phyloP scores from a whole-genome alignment of 92 coral and sea anemone species.

The Palythoa grandiflora region DNA sequence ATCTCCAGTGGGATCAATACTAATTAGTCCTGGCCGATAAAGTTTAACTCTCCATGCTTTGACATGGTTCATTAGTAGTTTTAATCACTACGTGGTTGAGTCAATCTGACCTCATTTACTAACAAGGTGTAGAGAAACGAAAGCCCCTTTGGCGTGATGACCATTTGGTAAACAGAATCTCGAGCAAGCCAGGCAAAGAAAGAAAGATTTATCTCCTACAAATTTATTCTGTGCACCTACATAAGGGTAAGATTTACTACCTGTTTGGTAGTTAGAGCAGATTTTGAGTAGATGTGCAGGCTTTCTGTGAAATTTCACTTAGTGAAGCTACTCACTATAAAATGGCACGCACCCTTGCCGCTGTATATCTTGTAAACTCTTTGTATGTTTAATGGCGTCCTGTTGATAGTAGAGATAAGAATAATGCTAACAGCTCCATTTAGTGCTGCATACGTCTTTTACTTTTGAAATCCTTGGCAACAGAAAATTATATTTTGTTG shows the following conservation, averaged over 20 bases:
- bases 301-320: not conserved
- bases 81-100: slow-evolving; percentile 10
- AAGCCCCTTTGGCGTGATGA: not conserved
- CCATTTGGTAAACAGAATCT: not conserved
- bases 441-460: not conserved
- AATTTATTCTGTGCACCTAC: not conserved
- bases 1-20: slow-evolving; percentile 15
- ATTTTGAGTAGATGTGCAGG: not conserved
- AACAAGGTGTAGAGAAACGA: slow-evolving; percentile 46
- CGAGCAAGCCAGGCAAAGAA: not conserved
- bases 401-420: not conserved
- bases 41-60: slow-evolving; percentile 22
- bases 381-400: slow-evolving; percentile 6
- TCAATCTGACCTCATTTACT: slow-evolving; percentile 33
- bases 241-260: slow-evolving; percentile 7
- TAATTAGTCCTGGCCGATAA: slow-evolving; percentile 28
- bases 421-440: not conserved
- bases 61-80: slow-evolving; percentile 38
- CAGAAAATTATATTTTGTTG: not conserved
- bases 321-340: not conserved
- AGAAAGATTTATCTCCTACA: not conserved
- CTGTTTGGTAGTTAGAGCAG: not conserved
- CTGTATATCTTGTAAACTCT: not conserved
- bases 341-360: not conserved
- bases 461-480: not conserved